Conservation (phyloP, 2,797 vertebrate species). For the Cossypha niveicapilla region DNA sequence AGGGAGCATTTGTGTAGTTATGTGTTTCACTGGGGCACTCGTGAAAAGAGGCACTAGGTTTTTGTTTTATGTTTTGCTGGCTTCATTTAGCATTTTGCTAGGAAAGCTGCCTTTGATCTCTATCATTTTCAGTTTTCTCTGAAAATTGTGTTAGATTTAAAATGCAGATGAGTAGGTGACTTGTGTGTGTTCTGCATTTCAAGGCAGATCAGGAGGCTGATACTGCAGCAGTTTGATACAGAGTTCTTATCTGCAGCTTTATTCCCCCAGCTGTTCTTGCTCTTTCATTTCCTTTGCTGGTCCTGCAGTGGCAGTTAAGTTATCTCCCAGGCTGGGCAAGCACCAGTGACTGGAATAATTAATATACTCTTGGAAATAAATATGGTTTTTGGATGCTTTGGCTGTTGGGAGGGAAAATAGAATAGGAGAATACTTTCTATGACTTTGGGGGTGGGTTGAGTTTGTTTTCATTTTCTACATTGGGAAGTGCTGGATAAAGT, state of each 20-base stretch:
- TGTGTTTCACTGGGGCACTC: not conserved
- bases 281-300: constrained; percentile 30
- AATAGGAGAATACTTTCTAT: not conserved
- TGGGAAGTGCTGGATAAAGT: not conserved
- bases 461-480: not conserved
- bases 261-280: not conserved
- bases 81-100: not conserved
- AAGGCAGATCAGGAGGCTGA: not conserved
- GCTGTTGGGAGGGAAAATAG: not conserved
- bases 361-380: not conserved
- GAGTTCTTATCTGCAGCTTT: constrained; percentile 25
- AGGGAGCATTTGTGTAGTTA: not conserved
- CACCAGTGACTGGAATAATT: not conserved
- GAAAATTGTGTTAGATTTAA: not conserved
- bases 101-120: not conserved
- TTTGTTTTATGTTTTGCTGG: not conserved
- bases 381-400: not conserved
- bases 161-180: not conserved
- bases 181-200: not conserved
- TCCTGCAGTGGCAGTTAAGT: constrained; percentile 1
- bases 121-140: not conserved
- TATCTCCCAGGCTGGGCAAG: not conserved
- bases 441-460: not conserved
- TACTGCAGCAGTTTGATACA: not conserved
- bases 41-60: not conserved